phyloP scores from a whole-genome alignment of 2,888 invertebrate genomes.

The Aricia artaxerxes region DNA sequence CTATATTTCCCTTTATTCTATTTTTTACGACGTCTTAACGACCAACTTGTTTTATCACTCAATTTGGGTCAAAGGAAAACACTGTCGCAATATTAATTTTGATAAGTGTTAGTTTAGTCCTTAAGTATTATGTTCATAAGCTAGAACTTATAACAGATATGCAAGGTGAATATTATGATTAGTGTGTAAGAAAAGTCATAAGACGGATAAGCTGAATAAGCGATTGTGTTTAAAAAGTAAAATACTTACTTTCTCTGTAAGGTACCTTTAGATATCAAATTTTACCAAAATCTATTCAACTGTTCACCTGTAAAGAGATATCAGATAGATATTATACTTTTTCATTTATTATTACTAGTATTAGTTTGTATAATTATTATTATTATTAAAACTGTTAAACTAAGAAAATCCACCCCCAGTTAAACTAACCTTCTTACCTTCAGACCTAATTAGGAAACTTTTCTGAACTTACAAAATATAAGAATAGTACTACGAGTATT shows the following conservation, averaged over 20 bases:
- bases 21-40: constrained; percentile 15
- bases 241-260: too few relatives aligned
- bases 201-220: too few relatives aligned
- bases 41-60: neutral
- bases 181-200: neutral
- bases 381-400: neutral
- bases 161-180: neutral
- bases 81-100: neutral
- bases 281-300: neutral
- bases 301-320: too few relatives aligned
- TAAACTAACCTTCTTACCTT: neutral
- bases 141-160: neutral
- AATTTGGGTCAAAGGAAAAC: neutral
- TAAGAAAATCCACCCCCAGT: neutral
- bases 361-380: neutral
- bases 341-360: neutral
- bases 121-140: neutral
- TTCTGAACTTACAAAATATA: neutral
- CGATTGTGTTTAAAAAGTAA: too few relatives aligned
- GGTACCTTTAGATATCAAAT: too few relatives aligned
- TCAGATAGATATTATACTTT: too few relatives aligned
- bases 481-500: neutral
- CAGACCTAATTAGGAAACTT: neutral
- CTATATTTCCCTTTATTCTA: neutral
- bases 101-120: neutral